Conservation (phyloP, 2,113 vertebrate genomes). For the Pterocles burchelli region DNA sequence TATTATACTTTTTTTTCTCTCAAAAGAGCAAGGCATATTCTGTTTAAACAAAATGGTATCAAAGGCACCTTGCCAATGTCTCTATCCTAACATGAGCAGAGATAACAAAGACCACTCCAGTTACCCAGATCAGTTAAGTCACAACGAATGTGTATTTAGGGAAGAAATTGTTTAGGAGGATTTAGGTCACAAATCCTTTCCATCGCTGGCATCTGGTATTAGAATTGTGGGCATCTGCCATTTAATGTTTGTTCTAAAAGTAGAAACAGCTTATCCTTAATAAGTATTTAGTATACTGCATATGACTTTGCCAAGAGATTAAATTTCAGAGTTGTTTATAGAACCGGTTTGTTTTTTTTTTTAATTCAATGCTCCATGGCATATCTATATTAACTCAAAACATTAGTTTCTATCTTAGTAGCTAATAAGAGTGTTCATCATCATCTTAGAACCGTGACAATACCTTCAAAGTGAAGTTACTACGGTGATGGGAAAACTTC, state of each 20-base stretch:
- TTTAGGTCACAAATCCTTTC: slow-evolving; percentile 71
- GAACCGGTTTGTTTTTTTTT: not conserved
- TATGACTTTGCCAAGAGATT: slow-evolving; percentile 38
- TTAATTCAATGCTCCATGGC: not conserved
- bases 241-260: slow-evolving; percentile 49
- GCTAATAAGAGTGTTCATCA: not conserved
- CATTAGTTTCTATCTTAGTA: not conserved
- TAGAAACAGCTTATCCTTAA: slow-evolving; percentile 48
- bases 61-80: not conserved
- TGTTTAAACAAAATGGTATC: not conserved
- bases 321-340: slow-evolving; percentile 30
- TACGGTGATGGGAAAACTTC: not conserved
- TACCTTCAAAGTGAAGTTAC: not conserved
- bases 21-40: not conserved
- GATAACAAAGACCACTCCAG: not conserved
- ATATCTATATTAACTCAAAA: not conserved
- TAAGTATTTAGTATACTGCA: slow-evolving; percentile 51
- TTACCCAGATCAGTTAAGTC: not conserved
- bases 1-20: not conserved
- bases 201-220: slow-evolving; percentile 46
- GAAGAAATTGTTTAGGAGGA: slow-evolving; percentile 44
- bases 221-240: slow-evolving; percentile 60
- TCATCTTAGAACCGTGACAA: not conserved
- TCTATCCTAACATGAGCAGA: not conserved
- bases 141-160: slow-evolving; percentile 5